A percentile compares a stretch with the other conserved stretches of the same genome.
Conservation (phyloP, 2,113 vertebrate species). For the Orthonyx spaldingii region DNA sequence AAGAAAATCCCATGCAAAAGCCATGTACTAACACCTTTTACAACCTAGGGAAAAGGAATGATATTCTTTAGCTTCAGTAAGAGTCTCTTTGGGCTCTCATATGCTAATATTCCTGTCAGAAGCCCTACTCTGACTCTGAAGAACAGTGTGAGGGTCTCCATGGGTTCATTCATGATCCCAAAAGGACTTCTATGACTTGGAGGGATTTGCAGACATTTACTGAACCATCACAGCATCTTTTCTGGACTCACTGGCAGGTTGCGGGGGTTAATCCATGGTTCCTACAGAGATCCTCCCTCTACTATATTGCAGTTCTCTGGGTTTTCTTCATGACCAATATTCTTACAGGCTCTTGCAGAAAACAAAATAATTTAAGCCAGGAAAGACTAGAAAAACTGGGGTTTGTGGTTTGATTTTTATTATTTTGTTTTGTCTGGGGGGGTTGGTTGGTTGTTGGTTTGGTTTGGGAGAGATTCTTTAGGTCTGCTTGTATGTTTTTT, state of each 20-base stretch:
- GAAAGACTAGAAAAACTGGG: not conserved
- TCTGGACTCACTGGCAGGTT: not conserved
- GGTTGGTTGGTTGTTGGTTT: not conserved
- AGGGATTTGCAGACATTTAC: not conserved
- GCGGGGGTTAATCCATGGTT: not conserved
- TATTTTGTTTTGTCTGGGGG: not conserved
- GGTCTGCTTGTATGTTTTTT: not conserved
- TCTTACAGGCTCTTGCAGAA: not conserved
- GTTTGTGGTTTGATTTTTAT: rapidly evolving
- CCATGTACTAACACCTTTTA: not conserved
- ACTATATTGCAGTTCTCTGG: not conserved
- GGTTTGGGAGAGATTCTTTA: rapidly evolving
- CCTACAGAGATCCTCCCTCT: not conserved
- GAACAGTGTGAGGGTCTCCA: not conserved
- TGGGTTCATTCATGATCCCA: not conserved
- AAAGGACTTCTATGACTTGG: not conserved
- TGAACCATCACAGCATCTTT: not conserved
- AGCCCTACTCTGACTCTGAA: not conserved
- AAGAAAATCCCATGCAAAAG: not conserved
- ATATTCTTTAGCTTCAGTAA: not conserved
- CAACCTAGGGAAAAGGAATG: not conserved
- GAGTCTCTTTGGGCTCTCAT: not conserved
- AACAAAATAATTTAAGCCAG: not conserved
- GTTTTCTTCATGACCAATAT: not conserved
- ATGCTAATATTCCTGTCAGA: not conserved